A percentile compares a stretch with the other conserved stretches of the same genome.
These are phyloP conservation scores for Amphiduros pacificus DNA, from an alignment of 2,888 invertebrate genomes.

Conservation along the genomic window DNA sequence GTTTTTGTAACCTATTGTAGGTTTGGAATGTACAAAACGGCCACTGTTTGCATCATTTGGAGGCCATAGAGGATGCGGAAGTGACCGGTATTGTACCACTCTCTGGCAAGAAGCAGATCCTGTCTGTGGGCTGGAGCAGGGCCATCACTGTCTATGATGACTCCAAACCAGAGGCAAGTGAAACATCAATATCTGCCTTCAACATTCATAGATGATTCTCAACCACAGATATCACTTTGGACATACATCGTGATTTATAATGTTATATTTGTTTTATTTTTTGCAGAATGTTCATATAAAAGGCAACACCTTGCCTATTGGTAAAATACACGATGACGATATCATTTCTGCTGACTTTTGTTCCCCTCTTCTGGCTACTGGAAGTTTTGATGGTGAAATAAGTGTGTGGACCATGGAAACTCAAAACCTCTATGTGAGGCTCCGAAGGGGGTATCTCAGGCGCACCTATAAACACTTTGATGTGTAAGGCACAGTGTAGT, in stretches of 20 bases:
- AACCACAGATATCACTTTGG: neutral
- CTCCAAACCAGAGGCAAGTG: slow-evolving; percentile 54
- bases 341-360: slow-evolving; percentile 51
- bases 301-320: slow-evolving; percentile 53
- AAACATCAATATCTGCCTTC: neutral
- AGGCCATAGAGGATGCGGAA: slow-evolving; percentile 53
- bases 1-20: no score
- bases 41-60: slow-evolving; percentile 56
- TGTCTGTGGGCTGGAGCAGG: slow-evolving; percentile 57
- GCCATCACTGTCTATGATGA: slow-evolving; percentile 52
- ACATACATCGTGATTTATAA: neutral
- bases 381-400: slow-evolving; percentile 56
- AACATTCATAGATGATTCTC: neutral
- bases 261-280: neutral
- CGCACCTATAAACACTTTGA: no score
- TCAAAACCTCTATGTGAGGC: slow-evolving; percentile 46
- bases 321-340: slow-evolving; percentile 56
- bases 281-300: slow-evolving; percentile 29
- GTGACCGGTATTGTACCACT: slow-evolving; percentile 55
- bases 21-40: slow-evolving; percentile 60
- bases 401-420: slow-evolving; percentile 57
- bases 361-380: slow-evolving; percentile 67
- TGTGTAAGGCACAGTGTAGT: no score
- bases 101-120: slow-evolving; percentile 49
- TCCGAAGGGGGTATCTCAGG: no score